Evolutionary conservation across 1,140 invertebrate species (phyloP), one percentile per base, ranked within the genome.

Genomic region (Wiebesia pumilae): DNA sequence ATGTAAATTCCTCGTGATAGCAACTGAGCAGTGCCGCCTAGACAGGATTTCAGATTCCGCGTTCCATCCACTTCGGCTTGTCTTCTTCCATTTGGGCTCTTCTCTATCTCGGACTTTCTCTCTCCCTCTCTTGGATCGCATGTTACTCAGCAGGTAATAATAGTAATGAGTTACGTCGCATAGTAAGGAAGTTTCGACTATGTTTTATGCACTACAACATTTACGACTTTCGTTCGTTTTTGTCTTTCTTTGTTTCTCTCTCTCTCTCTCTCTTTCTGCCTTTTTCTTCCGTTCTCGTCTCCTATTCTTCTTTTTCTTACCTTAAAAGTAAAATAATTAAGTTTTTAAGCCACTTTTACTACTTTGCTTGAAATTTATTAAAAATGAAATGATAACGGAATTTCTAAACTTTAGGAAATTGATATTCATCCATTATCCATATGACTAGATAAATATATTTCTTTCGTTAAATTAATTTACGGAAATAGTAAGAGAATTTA

Each of bases 91-190:
- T 69, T 21, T 21, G 65, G 10, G 65, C 16, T 30, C 75, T 30
- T 33, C n/a, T 21, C 43, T 67, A 19, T 75, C 30, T 43, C 24
- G 4, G 24, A 77, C 30, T 30, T 77, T 84, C 47, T 84, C 33
- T 81, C 27, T n/a, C n/a, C n/a, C n/a, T 80, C 62, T 33, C 65
- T 81, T 4, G 40, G 69, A 82, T 85, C 33, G 65, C 67, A 51
- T 65, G 71, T 85, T 81, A 81, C 65, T 81, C 77, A 80, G 84
- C 85, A 81, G 80, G 79, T 82, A 82, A 86, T 86, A 86, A 86
- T 82, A 86, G 79, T 86, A 86, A 86, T 82, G 85, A 86, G 85
- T 82, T 86, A 86, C 85, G 58, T 86, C 54, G 85, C 27, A 54
- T 71, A 81, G 65, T 81, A 62, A 75, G 79, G 67, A 82, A 81